phyloP scores from a whole-genome alignment of 23 tunicate genomes.

The Ciona savignyi region DNA sequence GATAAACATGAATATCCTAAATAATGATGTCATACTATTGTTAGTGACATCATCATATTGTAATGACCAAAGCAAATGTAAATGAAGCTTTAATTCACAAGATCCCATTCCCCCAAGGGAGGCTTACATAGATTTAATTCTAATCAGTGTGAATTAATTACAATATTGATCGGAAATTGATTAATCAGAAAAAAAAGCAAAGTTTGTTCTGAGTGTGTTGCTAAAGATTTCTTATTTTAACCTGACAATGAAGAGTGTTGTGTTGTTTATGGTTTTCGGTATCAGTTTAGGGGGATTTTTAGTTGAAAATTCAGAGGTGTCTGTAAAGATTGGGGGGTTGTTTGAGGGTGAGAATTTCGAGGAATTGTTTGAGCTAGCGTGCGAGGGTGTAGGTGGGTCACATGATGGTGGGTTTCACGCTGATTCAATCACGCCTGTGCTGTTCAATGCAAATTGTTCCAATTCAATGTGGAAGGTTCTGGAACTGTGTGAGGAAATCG shows the following conservation, averaged over 20 bases:
- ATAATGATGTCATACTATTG: no score
- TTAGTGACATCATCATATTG: no score
- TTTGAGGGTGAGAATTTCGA: background rate
- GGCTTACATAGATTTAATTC: no score
- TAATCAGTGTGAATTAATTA: background rate
- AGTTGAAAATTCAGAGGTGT: background rate
- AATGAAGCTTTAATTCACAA: no score
- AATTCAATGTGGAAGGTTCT: background rate
- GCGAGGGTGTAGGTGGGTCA: background rate
- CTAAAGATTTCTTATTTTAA: no score
- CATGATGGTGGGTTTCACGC: background rate
- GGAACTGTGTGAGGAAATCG: background rate
- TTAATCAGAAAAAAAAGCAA: no score
- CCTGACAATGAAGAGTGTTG: no score
- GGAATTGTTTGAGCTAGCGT: background rate
- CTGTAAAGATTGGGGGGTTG: background rate
- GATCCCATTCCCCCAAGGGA: no score
- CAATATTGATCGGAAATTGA: background rate
- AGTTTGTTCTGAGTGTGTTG: no score
- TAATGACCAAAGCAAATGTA: no score
- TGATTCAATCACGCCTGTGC: background rate
- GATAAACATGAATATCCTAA: no score
- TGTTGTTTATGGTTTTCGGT: no score
- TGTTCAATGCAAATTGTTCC: background rate
- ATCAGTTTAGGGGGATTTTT: background rate